Conservation (phyloP, 2,888 invertebrate genomes). For the Lottia gigantea region DNA sequence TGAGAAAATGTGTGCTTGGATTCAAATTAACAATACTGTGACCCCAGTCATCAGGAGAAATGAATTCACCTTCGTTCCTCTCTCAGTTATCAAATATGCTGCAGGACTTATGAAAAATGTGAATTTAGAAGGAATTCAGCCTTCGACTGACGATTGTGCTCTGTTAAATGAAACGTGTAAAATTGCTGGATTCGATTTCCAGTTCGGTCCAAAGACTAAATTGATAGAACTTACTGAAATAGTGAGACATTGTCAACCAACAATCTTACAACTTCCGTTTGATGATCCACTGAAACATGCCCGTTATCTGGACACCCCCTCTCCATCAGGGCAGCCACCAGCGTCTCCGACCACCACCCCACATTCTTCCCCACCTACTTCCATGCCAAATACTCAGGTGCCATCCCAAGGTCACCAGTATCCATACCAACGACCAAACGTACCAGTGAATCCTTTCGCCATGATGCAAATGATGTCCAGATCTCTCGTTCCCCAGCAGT, state of each 20-base stretch:
- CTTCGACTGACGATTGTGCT: constrained; percentile 55
- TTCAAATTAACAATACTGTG: constrained; percentile 82
- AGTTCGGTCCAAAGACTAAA: constrained; percentile 56
- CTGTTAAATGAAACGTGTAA: constrained; percentile 60
- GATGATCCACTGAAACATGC: constrained; percentile 63
- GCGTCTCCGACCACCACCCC: neutral
- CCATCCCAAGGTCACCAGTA: constrained; percentile 1
- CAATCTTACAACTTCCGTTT: constrained; percentile 57
- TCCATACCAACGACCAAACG: constrained; percentile 12
- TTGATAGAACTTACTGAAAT: constrained; percentile 55
- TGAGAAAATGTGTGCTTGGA: constrained; percentile 53
- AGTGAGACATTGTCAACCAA: constrained; percentile 43
- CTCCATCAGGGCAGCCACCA: constrained; percentile 13
- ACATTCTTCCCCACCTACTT: neutral
- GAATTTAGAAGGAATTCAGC: constrained; percentile 46
- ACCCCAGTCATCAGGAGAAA: constrained; percentile 87
- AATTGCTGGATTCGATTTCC: constrained; percentile 58
- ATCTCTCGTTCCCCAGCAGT: neutral
- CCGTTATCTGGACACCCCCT: constrained; percentile 52
- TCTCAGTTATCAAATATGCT: constrained; percentile 69
- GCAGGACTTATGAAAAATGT: constrained; percentile 56
- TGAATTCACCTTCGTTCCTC: constrained; percentile 85
- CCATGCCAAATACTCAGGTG: neutral
- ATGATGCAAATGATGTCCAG: constrained; percentile 28
- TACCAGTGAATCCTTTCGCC: constrained; percentile 24